A percentile compares a stretch with the other conserved stretches of the same genome.
Conservation (phyloP, 2,888 invertebrate species). For the Rhamnusium bicolor region DNA sequence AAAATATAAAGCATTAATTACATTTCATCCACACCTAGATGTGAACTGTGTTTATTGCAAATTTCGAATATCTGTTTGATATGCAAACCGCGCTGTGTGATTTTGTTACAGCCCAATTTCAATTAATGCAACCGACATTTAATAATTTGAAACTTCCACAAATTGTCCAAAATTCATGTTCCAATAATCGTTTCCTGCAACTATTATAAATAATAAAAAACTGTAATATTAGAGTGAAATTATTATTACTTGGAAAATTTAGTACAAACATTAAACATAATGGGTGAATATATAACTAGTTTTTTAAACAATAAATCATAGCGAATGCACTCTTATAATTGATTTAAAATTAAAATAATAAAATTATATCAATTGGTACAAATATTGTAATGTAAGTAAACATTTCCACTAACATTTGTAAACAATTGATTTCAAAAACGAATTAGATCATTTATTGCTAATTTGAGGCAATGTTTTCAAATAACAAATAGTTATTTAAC, state of each 20-base stretch:
- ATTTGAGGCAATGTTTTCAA: background rate
- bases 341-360: background rate
- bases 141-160: conserved; percentile 53
- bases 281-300: too few relatives aligned
- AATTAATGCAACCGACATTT: conserved; percentile 53
- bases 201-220: background rate
- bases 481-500: background rate
- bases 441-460: background rate
- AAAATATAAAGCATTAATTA: conserved; percentile 70
- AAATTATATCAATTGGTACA: background rate
- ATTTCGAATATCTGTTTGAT: conserved; percentile 59
- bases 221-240: background rate
- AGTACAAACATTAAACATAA: background rate
- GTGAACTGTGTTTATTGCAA: conserved; percentile 59
- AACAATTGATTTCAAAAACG: background rate
- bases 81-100: conserved; percentile 52
- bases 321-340: too few relatives aligned
- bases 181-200: conserved; percentile 26
- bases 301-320: too few relatives aligned
- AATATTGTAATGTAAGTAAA: background rate
- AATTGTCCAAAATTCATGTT: conserved; percentile 42
- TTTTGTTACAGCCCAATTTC: conserved; percentile 58
- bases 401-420: background rate
- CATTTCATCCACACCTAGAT: conserved; percentile 64
- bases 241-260: background rate